Percentiles rank a stretch among this genome's conserved stretches.
phyloP scores from a whole-genome alignment of 2,888 invertebrate species.

The Chaetoderma sp. region DNA sequence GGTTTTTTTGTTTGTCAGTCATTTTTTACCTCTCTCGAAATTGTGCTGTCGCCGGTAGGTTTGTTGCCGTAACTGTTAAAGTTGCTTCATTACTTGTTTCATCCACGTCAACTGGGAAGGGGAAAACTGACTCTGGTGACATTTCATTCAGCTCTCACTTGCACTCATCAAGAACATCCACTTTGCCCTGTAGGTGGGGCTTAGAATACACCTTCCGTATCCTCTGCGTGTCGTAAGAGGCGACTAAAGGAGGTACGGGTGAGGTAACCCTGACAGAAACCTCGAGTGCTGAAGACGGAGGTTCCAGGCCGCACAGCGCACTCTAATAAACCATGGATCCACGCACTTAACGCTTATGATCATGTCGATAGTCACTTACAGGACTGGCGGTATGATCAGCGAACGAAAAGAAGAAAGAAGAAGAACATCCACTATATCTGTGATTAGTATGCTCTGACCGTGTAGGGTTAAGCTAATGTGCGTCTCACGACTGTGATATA shows the following conservation, averaged over 20 bases:
- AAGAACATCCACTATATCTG: neutral
- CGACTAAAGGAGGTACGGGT: too few relatives aligned
- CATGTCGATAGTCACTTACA: neutral
- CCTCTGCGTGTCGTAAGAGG: neutral
- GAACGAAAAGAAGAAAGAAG: neutral
- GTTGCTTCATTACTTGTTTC: neutral
- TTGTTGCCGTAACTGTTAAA: neutral
- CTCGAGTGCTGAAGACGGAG: too few relatives aligned
- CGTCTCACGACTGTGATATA: neutral
- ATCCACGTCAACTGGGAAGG: neutral
- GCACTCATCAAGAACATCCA: too few relatives aligned
- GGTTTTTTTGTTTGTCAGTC: neutral
- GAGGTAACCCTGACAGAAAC: too few relatives aligned
- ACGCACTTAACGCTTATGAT: too few relatives aligned
- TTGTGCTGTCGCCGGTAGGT: neutral
- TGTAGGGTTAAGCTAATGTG: neutral
- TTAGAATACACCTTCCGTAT: too few relatives aligned
- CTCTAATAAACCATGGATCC: too few relatives aligned
- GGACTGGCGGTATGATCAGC: neutral
- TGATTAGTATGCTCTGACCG: neutral
- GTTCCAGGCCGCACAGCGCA: too few relatives aligned
- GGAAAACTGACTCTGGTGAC: neutral
- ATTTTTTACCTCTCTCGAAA: neutral
- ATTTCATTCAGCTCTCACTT: too few relatives aligned
- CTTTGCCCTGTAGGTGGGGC: too few relatives aligned